These are phyloP conservation scores for Dunckerocampus dactyliophorus DNA, from an alignment of 2,113 vertebrate species.

Conservation along the genomic window DNA sequence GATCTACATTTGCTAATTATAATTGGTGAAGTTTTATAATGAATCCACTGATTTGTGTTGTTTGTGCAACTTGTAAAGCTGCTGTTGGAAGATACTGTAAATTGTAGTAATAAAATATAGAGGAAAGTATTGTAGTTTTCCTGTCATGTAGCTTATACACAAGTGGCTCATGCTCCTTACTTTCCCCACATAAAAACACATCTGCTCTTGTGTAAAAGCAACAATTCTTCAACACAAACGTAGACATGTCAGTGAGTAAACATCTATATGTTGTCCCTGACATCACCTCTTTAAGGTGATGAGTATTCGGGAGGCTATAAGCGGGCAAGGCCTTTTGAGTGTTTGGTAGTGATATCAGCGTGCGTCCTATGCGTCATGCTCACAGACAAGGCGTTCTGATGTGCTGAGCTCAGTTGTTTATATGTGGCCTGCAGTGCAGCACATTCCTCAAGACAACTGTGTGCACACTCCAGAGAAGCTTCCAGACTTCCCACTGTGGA, in stretches of 20 bases:
- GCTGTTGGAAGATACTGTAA: no score
- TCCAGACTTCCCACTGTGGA: constrained; percentile 50
- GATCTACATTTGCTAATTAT: no score
- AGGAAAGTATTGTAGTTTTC: no score
- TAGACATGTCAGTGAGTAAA: neutral
- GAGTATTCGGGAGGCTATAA: neutral
- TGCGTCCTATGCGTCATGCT: constrained; percentile 26
- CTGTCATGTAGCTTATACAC: no score
- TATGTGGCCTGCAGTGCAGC: constrained; percentile 39
- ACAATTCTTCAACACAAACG: neutral
- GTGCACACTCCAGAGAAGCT: constrained; percentile 47
- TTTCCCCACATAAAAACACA: neutral
- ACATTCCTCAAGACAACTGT: constrained; percentile 55
- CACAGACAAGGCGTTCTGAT: constrained; percentile 22
- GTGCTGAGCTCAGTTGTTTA: constrained; percentile 49
- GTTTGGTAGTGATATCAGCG: constrained; percentile 31
- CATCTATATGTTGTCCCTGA: neutral
- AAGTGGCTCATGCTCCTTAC: no score
- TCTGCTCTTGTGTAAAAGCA: neutral
- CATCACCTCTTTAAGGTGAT: neutral
- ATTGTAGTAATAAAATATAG: no score
- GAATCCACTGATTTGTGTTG: no score
- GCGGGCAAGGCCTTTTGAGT: constrained; percentile 43
- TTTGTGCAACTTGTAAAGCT: no score
- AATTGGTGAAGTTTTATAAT: no score